Percentiles rank a stretch among this genome's conserved stretches.
Conservation (phyloP, 2,888 invertebrate genomes). For the Sinopyrophorus schimmeli region DNA sequence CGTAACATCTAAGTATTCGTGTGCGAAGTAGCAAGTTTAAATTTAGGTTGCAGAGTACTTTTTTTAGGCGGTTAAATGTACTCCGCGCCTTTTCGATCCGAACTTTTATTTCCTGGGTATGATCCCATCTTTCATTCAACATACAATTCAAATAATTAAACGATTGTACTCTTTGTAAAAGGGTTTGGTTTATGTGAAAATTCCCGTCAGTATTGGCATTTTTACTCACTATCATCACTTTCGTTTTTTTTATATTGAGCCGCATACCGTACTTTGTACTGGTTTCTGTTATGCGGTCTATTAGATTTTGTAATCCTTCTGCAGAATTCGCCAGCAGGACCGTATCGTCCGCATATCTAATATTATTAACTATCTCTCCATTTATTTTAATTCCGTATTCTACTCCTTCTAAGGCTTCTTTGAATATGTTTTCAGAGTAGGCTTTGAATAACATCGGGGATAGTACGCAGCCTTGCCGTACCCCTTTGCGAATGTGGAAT, state of each 20-base stretch:
- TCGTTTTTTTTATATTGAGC: conserved; percentile 13
- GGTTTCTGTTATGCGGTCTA: conserved; percentile 3
- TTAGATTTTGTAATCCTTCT: conserved; percentile 15
- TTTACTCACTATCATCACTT: conserved; percentile 14
- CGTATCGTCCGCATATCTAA: conserved; percentile 20
- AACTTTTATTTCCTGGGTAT: neutral
- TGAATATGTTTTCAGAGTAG: conserved; percentile 4
- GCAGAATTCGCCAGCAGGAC: conserved; percentile 13
- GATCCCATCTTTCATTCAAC: neutral
- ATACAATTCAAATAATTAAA: neutral
- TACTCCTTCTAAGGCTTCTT: conserved; percentile 11
- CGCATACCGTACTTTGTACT: conserved; percentile 8
- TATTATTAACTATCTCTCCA: conserved; percentile 16
- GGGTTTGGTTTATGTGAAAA: neutral
- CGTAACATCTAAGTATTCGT: neutral
- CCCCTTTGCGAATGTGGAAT: neutral
- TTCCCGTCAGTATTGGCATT: neutral
- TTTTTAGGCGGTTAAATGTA: neutral
- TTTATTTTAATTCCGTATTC: conserved; percentile 10
- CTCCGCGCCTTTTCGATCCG: neutral
- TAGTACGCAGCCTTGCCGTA: neutral
- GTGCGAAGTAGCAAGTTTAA: neutral
- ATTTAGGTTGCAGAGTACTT: neutral
- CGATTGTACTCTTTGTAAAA: neutral
- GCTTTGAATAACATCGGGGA: neutral